Base-by-base conservation (phyloP, 1,140 invertebrate species). In the Nomia melanderi region DNA sequence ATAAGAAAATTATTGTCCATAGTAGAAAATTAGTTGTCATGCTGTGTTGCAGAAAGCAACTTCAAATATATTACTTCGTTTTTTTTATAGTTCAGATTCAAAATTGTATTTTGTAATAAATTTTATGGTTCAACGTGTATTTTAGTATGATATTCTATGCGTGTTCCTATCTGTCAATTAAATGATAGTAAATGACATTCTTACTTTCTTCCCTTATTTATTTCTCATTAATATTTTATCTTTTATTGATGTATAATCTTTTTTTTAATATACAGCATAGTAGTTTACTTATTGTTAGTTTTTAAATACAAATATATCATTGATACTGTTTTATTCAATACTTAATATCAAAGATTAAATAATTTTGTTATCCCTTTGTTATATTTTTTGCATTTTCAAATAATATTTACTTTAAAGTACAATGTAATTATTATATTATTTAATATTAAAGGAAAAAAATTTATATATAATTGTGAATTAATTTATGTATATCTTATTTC, bases 11-110 rank as follows among this genome's bases (percentile, higher is more conserved):
- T 33, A 23, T 64, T 11, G 25, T 31, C 17, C 23, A n/a, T n/a
- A 53, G 31, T 59, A 39, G 67, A 86, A 87, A 85, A 39, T 82
- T 54, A 73, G 86, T 84, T 88, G 84, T 89, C 86, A 88, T 79
- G 83, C 84, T 39, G 67, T 66, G 67, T 64, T 77, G 65, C 63
- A 72, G 44, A 78, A 78, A 63, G 65, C 69, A 77, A 82, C 74
- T 87, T 83, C 74, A 82, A 72, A 73, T 73, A 57, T 65, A 65
- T 78, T 31, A n/a, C 53, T 65, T 59, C 27, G 5, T 41, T 20
- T 25, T 36, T 47, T 25, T 59, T n/a, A 12, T 17, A 62, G 57
- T 65, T 67, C 44, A 4, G 6, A 50, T 76, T 66, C 14, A 29
- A 56, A 70, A 57, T 63, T 20, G 1, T 17, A n/a, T 11, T 56